Base-by-base conservation (phyloP, 2,888 invertebrate species). In the Idaea biselata region DNA sequence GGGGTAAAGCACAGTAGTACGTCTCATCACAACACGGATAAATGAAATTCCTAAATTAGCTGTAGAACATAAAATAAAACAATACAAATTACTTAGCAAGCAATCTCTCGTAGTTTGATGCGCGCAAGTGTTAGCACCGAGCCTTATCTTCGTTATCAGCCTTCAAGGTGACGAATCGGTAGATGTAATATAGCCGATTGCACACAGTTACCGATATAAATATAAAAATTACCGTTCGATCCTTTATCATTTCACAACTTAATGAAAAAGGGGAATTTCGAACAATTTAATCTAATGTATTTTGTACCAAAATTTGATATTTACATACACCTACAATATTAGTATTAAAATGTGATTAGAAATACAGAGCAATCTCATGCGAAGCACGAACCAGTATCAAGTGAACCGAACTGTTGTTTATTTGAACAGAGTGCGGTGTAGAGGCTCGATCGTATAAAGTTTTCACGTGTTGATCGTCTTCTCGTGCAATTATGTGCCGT, bases 91-190 rank as follows among this genome's bases (percentile, higher is more conserved):
- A 44, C 44, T 44, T 11, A 14, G 11, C 11, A 14, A 14, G 11
- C 44, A 44, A 8, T 44, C 5, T 44, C 44, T 14, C 44, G 53
- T 58, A 56, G 59, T 59, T 69, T 62, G 62, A 68, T 66, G 69
- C 66, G 58, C 60, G 73, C 75, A 74, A 72, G 72, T 70, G 68
- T 59, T 62, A 66, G 67, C 80, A 81, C 83, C 82, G 79, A 70
- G 69, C 70, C 79, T 87, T 87, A 88, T 84, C 86, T 71, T 62
- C 74, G 80, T 88, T 91, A 91, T 91, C 91, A 88, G 73, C 61
- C 81, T 80, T 86, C 91, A 91, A 91, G 91, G 91, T 91, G 89
- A 91, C 88, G 83, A 82, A 44, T 73, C 76, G 70, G 67, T 63
- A 84, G 81, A 83, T 87, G 88, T 85, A 86, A 83, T 82, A 68